A percentile compares a stretch with the other conserved stretches of the same genome.
Conservation (phyloP, 53 echinoderm and acorn worm genomes). For the Holothuria scabra region DNA sequence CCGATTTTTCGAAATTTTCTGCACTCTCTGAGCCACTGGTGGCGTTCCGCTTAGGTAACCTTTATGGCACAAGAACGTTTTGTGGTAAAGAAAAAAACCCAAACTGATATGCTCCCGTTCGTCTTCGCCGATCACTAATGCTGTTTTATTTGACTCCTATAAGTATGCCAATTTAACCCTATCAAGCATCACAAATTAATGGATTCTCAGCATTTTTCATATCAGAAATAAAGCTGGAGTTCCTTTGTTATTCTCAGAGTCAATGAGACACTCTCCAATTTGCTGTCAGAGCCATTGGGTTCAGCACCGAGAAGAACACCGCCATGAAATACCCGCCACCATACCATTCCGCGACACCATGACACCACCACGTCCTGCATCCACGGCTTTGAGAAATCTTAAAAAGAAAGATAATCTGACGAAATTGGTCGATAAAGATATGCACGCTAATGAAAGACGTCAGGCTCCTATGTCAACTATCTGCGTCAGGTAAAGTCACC, state of each 20-base stretch:
- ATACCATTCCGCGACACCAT: constrained; percentile 29
- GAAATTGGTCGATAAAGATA: constrained; percentile 54
- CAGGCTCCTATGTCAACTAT: constrained; percentile 78
- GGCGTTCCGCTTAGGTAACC: too few species aligned
- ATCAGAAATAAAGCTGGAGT: neutral
- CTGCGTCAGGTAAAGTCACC: constrained; percentile 60
- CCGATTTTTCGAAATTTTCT: too few species aligned
- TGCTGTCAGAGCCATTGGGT: constrained; percentile 32
- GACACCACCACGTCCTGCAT: constrained; percentile 44
- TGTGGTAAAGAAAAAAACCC: too few species aligned
- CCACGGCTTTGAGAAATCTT: constrained; percentile 25
- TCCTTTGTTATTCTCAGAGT: neutral
- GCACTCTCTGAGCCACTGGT: too few species aligned
- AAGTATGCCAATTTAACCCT: too few species aligned
- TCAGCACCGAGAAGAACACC: constrained; percentile 31
- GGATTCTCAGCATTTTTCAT: too few species aligned
- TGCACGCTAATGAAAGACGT: constrained; percentile 61
- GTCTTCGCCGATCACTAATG: too few species aligned
- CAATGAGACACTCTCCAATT: neutral
- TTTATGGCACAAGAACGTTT: too few species aligned
- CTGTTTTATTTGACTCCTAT: too few species aligned
- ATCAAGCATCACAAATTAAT: too few species aligned
- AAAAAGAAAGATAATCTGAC: constrained; percentile 8
- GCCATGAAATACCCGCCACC: constrained; percentile 31
- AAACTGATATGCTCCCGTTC: too few species aligned